Evolutionary conservation across 2,888 invertebrate genomes (phyloP).

Genomic region (Meiosimyza decipiens): DNA sequence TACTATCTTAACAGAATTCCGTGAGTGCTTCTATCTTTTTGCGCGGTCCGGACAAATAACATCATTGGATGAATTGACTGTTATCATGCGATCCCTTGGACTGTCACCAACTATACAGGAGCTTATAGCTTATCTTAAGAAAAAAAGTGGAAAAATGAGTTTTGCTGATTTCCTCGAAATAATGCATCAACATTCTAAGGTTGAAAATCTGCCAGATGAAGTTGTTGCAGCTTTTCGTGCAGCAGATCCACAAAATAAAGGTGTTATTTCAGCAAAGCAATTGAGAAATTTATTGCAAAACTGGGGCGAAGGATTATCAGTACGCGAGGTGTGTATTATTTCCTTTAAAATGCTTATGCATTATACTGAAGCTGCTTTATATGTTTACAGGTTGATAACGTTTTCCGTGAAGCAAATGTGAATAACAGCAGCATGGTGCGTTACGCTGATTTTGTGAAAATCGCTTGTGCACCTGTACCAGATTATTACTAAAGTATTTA

Average conservation of each 20-base stretch:
- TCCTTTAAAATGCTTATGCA: background rate
- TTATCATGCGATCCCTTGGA: constrained; percentile 94
- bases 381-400: constrained; percentile 79
- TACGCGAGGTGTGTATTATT: constrained; percentile 70
- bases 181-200: constrained; percentile 88
- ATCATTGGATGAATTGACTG: constrained; percentile 88
- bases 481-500: constrained; percentile 82
- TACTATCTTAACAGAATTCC: constrained; percentile 78
- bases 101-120: constrained; percentile 95
- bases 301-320: constrained; percentile 90
- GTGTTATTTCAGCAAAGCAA: constrained; percentile 83
- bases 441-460: constrained; percentile 93
- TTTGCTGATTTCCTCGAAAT: constrained; percentile 96
- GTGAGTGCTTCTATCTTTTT: constrained; percentile 96
- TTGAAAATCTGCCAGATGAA: constrained; percentile 71
- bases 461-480: constrained; percentile 91
- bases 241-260: constrained; percentile 79
- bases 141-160: constrained; percentile 87
- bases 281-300: constrained; percentile 86
- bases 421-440: constrained; percentile 80
- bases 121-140: constrained; percentile 82
- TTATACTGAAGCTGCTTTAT: constrained; percentile 40
- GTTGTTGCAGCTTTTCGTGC: constrained; percentile 90
- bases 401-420: constrained; percentile 91
- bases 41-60: constrained; percentile 90